Conservation (phyloP, 1,140 invertebrate genomes). For the Mamestra configurata region DNA sequence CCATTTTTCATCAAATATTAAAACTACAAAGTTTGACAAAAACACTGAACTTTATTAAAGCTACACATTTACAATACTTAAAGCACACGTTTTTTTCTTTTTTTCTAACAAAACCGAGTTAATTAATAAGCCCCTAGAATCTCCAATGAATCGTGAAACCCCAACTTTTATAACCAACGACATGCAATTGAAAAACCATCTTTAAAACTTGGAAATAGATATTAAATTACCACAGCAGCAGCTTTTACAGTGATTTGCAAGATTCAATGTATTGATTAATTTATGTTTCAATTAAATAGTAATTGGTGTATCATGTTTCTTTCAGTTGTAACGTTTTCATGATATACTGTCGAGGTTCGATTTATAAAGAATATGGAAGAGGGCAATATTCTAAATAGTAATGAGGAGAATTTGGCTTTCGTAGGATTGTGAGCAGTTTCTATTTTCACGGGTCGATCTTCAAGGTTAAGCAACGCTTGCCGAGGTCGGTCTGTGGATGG, state of each 20-base stretch:
- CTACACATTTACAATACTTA: too few species aligned
- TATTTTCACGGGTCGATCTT: too few species aligned
- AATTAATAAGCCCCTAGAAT: not conserved
- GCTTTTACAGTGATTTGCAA: too few species aligned
- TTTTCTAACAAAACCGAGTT: not conserved
- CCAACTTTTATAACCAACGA: not conserved
- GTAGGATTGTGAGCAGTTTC: too few species aligned
- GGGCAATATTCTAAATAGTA: too few species aligned
- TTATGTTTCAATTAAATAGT: conserved; percentile 7
- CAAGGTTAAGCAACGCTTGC: too few species aligned
- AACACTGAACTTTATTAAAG: too few species aligned
- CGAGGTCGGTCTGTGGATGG: too few species aligned
- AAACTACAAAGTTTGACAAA: too few species aligned
- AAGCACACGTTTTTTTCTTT: too few species aligned
- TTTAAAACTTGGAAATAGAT: not conserved
- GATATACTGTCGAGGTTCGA: not conserved
- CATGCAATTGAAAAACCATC: not conserved
- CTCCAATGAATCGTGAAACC: not conserved
- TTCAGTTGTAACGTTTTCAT: not conserved
- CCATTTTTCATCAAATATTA: too few species aligned
- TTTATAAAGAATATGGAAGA: not conserved
- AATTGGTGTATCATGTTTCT: not conserved
- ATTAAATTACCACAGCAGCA: not conserved
- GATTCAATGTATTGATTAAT: not conserved
- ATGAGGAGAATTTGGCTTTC: too few species aligned